Percentiles rank a stretch among this genome's conserved stretches.
phyloP scores from a whole-genome alignment of 2,888 invertebrate species.

The Dryococelus australis region DNA sequence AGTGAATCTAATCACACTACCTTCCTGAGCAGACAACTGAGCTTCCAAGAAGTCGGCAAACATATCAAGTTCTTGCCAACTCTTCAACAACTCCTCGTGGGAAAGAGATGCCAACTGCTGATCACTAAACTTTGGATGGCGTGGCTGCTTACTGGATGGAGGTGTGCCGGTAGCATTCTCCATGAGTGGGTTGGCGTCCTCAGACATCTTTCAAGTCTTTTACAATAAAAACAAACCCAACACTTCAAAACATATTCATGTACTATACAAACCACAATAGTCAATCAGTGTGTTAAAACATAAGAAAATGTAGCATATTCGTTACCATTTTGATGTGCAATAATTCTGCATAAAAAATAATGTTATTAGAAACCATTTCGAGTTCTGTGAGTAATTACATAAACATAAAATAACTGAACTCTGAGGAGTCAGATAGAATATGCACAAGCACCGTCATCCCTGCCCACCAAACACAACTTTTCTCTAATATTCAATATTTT shows the following conservation, averaged over 20 bases:
- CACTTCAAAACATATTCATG: background rate
- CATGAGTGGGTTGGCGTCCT: conserved; percentile 33
- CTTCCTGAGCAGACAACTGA: conserved; percentile 78
- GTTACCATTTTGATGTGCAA: no score
- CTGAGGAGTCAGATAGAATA: no score
- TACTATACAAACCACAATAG: no score
- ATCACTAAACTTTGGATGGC: conserved; percentile 68
- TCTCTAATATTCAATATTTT: no score
- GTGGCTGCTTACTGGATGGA: conserved; percentile 32
- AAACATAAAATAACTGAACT: no score
- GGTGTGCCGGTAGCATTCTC: conserved; percentile 32
- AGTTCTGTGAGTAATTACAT: no score
- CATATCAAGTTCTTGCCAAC: conserved; percentile 78
- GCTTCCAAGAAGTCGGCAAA: conserved; percentile 79
- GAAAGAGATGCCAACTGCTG: conserved; percentile 70
- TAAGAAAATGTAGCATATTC: no score
- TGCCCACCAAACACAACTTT: no score
- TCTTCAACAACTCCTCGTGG: conserved; percentile 70
- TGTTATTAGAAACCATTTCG: no score
- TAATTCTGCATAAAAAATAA: no score
- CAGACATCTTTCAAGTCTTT: conserved; percentile 37
- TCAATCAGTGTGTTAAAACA: no score
- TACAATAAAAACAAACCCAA: background rate
- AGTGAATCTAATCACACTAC: conserved; percentile 61
- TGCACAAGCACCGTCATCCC: no score